A percentile compares a stretch with the other conserved stretches of the same genome.
Conservation (phyloP, 2,797 vertebrate species). For the Acridotheres tristis region DNA sequence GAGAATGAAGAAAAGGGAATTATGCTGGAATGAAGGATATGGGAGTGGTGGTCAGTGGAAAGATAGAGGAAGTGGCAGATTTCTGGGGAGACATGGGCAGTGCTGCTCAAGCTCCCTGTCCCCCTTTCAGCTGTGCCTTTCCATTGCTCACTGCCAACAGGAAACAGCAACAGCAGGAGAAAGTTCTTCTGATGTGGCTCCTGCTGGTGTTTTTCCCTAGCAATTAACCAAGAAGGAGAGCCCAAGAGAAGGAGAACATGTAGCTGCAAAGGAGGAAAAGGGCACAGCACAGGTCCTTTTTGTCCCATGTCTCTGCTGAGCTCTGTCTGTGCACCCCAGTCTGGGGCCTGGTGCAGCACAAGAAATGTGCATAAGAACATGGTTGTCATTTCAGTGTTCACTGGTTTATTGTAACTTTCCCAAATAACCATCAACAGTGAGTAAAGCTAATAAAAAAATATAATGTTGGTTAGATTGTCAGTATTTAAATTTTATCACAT, state of each 20-base stretch:
- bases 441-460: background rate
- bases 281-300: rapidly evolving
- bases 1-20: background rate
- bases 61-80: background rate
- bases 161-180: background rate
- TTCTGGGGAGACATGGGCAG: background rate
- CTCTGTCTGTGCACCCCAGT: background rate
- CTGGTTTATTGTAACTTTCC: background rate
- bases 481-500: background rate
- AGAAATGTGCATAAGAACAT: background rate
- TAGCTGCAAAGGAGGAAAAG: background rate
- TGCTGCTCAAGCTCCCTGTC: background rate
- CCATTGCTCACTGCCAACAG: background rate
- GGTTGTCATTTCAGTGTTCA: background rate
- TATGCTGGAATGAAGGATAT: background rate
- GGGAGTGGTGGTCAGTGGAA: background rate
- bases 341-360: background rate
- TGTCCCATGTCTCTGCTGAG: background rate
- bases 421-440: background rate
- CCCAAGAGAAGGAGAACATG: rapidly evolving
- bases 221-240: background rate
- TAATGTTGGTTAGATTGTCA: background rate
- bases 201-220: background rate
- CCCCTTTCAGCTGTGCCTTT: background rate
- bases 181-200: background rate